Base-by-base conservation (phyloP, 2,113 vertebrate genomes). In the Tapirus terrestris region DNA sequence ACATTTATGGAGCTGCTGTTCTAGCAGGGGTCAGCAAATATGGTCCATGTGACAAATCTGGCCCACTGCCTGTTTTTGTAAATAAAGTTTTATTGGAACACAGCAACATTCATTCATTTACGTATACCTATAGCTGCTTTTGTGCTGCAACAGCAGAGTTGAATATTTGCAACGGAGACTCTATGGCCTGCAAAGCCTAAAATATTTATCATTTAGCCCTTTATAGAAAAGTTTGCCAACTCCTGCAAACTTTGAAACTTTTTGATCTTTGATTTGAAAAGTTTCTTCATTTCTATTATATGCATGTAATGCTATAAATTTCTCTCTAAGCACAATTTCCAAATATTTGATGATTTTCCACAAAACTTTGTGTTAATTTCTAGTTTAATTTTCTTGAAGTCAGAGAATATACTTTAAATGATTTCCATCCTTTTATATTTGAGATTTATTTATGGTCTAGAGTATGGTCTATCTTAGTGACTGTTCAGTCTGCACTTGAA, bases 71-170 rank as follows among this genome's bases (percentile, higher is more conserved):
- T 76, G 0, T 81, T 90, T 94, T 84, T 51, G 8, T 89, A 65
- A 86, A 36, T 97, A 48, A 73, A 84, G 29, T 73, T 94, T 92
- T 92, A 67, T 81, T 85, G 45, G 56, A 70, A 60, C 20, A 73
- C 20, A 91, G 5, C 53, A 27, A 43, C 6, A 39, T 58, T 23
- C 43, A 39, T 31, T 72, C 20, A 33, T 53, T 18, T 65, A 45
- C 20, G 25, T 58, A 68, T 82, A 8, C 17, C 63, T 81, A 12
- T 70, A 56, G 16, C 63, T 72, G 18, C 39, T 31, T 86, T 90
- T 43, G 17, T 89, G 72, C 17, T 79, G 20, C 72, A 43, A 20
- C 5, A 93, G 79, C 13, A 89, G 6, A 89, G 6, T 13, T 61
- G 27, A 60, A 29, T 29, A 31, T 17, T 81, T 90, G 81, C 36